Evolutionary conservation across 2,888 invertebrate species (phyloP).

Genomic region (Brassicogethes aeneus): DNA sequence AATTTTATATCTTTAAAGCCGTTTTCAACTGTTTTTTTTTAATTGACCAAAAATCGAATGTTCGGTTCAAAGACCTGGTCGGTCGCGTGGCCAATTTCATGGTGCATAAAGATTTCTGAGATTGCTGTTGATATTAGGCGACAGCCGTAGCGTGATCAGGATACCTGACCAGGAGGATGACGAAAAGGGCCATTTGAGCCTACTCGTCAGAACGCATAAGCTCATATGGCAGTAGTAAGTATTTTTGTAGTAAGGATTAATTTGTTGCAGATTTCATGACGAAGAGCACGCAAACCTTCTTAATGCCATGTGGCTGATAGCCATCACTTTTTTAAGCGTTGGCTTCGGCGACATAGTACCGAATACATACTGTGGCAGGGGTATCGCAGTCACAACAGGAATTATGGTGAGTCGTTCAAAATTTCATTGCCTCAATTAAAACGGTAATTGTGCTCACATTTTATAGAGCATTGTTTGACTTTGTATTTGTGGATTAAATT

Average conservation of each 20-base stretch:
- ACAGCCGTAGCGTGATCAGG: no score
- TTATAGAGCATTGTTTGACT: no score
- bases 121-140: not conserved
- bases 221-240: no score
- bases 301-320: slow-evolving; percentile 99
- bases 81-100: not conserved
- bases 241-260: not conserved
- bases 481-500: no score
- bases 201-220: no score
- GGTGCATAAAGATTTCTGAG: not conserved
- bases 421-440: no score
- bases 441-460: no score
- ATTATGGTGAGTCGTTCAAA: slow-evolving; percentile 91
- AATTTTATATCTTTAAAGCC: not conserved
- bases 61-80: not conserved
- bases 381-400: slow-evolving; percentile 98
- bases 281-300: slow-evolving; percentile 97
- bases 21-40: not conserved
- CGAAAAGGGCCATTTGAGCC: no score
- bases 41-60: not conserved
- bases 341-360: slow-evolving; percentile 99
- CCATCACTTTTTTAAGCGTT: slow-evolving; percentile 99
- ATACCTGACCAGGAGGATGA: no score
- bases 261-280: slow-evolving; percentile 81
- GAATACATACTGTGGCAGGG: slow-evolving; percentile 99